Conservation (phyloP, 2,113 vertebrate species). For the Pycnonotus jocosus region DNA sequence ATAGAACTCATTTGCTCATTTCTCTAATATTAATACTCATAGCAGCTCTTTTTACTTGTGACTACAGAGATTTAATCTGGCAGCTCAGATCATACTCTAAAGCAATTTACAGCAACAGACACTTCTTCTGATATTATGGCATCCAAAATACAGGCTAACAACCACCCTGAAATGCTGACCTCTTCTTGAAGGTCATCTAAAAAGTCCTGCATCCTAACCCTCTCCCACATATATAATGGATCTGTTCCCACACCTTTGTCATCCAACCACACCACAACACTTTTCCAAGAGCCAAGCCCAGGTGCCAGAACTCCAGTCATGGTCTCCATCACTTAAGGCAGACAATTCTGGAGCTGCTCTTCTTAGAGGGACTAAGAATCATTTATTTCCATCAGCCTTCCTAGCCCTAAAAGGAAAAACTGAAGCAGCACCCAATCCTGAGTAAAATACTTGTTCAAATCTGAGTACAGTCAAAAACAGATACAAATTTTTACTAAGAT, state of each 20-base stretch:
- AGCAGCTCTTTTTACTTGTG: neutral
- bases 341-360: neutral
- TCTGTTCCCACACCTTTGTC: neutral
- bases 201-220: neutral
- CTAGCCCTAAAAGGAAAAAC: neutral
- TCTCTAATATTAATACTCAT: neutral
- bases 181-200: neutral
- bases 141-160: neutral
- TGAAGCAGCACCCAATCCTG: neutral
- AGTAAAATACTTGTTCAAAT: neutral
- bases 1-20: neutral
- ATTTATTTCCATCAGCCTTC: neutral
- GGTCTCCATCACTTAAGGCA: neutral
- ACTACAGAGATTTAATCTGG: neutral
- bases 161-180: neutral
- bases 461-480: neutral
- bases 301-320: neutral
- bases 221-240: neutral
- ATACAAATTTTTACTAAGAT: neutral
- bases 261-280: neutral
- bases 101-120: neutral
- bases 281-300: neutral
- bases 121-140: neutral
- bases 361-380: neutral
- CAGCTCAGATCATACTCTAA: neutral